Percentiles rank a stretch among this genome's conserved stretches.
Evolutionary conservation across 2,113 vertebrate species (phyloP).

Genomic region (Chaetorhynchus papuensis): DNA sequence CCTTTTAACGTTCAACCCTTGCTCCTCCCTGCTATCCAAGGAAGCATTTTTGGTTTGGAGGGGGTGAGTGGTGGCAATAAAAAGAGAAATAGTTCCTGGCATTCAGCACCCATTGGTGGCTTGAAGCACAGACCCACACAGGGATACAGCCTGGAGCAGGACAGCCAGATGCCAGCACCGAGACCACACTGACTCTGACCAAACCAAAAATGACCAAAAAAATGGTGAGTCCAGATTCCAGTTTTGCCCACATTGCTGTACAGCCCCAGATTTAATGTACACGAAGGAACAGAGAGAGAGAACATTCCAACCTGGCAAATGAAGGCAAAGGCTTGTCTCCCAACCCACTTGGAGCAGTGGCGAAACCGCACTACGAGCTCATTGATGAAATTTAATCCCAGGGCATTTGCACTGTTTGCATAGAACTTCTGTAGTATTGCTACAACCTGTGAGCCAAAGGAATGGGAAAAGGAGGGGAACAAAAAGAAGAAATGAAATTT

Average conservation of each 20-base stretch:
- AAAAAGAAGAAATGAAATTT: not conserved
- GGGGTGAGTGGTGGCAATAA: not conserved
- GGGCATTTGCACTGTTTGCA: conserved; percentile 23
- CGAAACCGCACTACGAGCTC: conserved; percentile 66
- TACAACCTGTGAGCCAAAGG: conserved; percentile 59
- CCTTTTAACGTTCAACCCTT: not conserved
- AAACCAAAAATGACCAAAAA: not conserved
- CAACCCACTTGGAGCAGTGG: conserved; percentile 75
- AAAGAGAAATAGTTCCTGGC: not conserved
- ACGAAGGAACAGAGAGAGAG: not conserved
- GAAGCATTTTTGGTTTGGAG: not conserved
- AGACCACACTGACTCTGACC: not conserved
- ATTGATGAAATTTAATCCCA: conserved; percentile 70
- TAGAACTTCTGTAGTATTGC: conserved; percentile 74
- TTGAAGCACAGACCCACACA: not conserved
- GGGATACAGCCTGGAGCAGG: not conserved
- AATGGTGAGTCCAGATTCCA: not conserved
- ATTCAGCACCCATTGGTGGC: accelerated
- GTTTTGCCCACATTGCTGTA: not conserved
- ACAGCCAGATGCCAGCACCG: not conserved
- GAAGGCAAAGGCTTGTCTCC: conserved; percentile 77
- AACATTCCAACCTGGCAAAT: conserved; percentile 73
- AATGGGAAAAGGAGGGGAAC: not conserved
- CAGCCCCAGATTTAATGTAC: not conserved
- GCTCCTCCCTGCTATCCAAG: not conserved